A percentile compares a stretch with the other conserved stretches of the same genome.
Evolutionary conservation across 2,113 vertebrate genomes (phyloP).

Genomic region (Calonectris borealis): DNA sequence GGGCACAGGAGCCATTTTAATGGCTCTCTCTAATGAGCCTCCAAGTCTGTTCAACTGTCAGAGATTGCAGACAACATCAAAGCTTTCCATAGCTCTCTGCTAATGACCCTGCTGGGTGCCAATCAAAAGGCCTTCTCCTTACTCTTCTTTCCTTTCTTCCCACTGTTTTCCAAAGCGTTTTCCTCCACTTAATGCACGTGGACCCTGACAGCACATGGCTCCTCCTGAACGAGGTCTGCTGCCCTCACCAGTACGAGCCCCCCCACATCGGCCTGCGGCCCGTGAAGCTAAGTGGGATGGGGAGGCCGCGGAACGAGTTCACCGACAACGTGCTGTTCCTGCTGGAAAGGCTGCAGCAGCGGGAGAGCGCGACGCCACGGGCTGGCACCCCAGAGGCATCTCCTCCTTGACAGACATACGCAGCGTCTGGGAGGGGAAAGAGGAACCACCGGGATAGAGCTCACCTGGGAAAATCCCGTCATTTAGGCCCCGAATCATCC

Average conservation of each 20-base stretch:
- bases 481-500: accelerated
- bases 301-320: conserved; percentile 70
- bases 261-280: conserved; percentile 80
- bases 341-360: conserved; percentile 73
- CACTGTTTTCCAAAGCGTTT: conserved; percentile 77
- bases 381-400: not conserved
- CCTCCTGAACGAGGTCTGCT: conserved; percentile 79
- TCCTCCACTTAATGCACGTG: conserved; percentile 81
- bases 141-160: not conserved
- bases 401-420: not conserved
- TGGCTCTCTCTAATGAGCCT: not conserved
- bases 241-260: conserved; percentile 64
- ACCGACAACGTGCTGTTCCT: conserved; percentile 80
- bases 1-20: not conserved
- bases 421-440: not conserved
- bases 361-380: accelerated
- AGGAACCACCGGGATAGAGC: not conserved
- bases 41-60: not conserved
- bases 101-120: not conserved
- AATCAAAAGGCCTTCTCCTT: not conserved
- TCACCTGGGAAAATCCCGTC: accelerated
- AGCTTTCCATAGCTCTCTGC: not conserved
- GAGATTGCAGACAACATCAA: not conserved
- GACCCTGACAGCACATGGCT: conserved; percentile 90
- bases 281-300: conserved; percentile 63